Percentiles rank a stretch among this genome's conserved stretches.
These are phyloP conservation scores for Argopecten irradians DNA, from an alignment of 1,140 invertebrate genomes.

Conservation along the genomic window DNA sequence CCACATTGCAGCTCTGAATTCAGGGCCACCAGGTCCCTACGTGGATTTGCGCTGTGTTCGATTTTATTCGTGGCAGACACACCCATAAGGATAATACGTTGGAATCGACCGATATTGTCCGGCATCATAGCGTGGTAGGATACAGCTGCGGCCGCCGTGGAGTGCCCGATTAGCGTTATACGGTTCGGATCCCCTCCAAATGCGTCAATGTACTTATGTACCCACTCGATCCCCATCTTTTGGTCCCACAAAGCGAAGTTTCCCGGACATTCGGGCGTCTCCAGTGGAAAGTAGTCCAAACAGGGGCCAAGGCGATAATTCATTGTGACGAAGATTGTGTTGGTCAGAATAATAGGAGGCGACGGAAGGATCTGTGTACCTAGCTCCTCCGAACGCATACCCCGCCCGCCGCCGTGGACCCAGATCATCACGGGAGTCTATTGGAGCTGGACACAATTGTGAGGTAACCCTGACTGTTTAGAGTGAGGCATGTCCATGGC, in stretches of 20 bases:
- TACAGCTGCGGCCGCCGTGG: constrained; percentile 54
- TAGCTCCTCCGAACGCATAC: neutral
- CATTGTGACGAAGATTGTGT: constrained; percentile 72
- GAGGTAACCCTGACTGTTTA: neutral
- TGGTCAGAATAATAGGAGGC: neutral
- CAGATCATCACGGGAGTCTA: constrained; percentile 39
- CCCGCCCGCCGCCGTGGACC: constrained; percentile 30
- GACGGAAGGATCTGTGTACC: constrained; percentile 78
- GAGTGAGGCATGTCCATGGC: neutral
- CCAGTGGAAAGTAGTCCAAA: constrained; percentile 66
- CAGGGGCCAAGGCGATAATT: constrained; percentile 72
- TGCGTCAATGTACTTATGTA: constrained; percentile 75
- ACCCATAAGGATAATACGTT: neutral
- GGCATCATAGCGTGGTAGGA: constrained; percentile 27
- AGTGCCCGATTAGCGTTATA: constrained; percentile 54
- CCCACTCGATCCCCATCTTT: constrained; percentile 71
- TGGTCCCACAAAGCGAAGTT: constrained; percentile 76
- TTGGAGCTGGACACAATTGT: neutral
- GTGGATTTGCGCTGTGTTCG: neutral
- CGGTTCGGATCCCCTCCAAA: constrained; percentile 81
- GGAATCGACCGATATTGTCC: constrained; percentile 9
- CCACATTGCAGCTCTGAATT: neutral
- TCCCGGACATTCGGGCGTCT: constrained; percentile 68
- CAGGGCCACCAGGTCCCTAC: neutral
- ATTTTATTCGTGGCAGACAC: neutral